Evolutionary conservation across 2,113 vertebrate genomes (phyloP), one percentile per base, ranked within the genome.

Genomic region (Embiotoca jacksoni): DNA sequence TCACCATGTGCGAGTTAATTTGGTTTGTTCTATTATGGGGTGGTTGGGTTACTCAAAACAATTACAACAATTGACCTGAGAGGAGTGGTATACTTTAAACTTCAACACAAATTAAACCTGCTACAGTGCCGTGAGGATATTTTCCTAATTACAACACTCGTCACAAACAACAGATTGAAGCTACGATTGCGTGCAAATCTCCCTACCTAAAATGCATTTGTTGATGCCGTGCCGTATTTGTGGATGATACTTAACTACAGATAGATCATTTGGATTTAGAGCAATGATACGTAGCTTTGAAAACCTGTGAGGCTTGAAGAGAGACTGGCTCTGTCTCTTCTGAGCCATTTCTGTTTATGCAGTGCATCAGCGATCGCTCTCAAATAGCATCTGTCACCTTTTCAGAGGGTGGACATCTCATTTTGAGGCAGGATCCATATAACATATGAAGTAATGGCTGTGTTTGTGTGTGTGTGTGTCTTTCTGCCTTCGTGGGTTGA

Each of bases 361-460:
- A 15, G 64, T 14, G 76, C 71, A 54, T 69, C 71, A 72, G 49
- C 3, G 37, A 66, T 69, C 63, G 39, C 13, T 55, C 47, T 39
- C 11, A 57, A 65, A 72, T 1, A 72, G 64, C 72, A 74, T 65
- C 81, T 37, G 66, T 84, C 80, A 78, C 57, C 77, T 85, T 65
- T 83, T 88, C 68, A 71, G 52, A 80, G 54, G 62, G 46, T 76
- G 77, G 72, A 70, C 55, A 8, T 47, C 60, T 82, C 70, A 63
- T 75, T 85, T 59, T 58, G n/a, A 79, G 56, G 68, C 67, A 61
- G 64, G 53, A 57, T 68, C 65, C 60, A 66, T 69, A 63, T 44
- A 61, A 80, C 37, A 63, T 50, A 72, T 75, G 64, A 74, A 83
- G 70, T 63, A 65, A 76, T 30, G 32, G 37, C 15, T 37, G 37